Conservation (phyloP, 1,140 invertebrate genomes). For the Drosophila azteca region DNA sequence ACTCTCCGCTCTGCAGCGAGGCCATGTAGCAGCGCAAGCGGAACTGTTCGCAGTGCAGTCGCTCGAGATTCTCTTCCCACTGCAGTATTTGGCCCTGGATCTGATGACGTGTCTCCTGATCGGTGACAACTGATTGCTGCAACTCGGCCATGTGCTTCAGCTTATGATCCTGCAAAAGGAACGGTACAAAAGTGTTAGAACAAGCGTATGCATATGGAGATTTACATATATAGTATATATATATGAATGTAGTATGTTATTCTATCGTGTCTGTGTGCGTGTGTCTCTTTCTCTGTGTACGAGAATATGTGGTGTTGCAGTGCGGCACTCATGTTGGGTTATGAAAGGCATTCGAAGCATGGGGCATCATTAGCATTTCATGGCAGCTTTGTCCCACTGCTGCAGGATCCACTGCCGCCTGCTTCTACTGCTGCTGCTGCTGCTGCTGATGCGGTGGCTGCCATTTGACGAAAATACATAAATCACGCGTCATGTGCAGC, state of each 20-base stretch:
- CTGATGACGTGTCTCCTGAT: constrained; percentile 94
- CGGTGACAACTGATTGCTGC: constrained; percentile 96
- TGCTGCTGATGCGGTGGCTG: constrained; percentile 58
- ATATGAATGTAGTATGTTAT: too few relatives aligned
- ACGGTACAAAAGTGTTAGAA: constrained; percentile 46
- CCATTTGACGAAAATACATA: constrained; percentile 82
- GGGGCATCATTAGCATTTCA: constrained; percentile 79
- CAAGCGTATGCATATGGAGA: constrained; percentile 27
- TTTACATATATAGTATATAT: constrained; percentile 4
- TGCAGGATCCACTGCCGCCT: constrained; percentile 20
- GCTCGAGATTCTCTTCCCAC: constrained; percentile 98
- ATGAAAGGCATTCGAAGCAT: constrained; percentile 67
- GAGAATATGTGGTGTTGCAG: constrained; percentile 5
- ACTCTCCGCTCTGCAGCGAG: constrained; percentile 96
- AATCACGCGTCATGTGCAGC: constrained; percentile 82
- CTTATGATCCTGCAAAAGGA: constrained; percentile 93
- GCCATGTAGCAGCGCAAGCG: constrained; percentile 98
- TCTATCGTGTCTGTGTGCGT: constrained; percentile 19
- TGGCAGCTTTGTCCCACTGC: constrained; percentile 59
- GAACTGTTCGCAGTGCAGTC: constrained; percentile 98
- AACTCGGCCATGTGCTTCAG: constrained; percentile 98
- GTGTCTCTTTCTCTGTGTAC: constrained; percentile 2
- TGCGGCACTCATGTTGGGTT: constrained; percentile 53
- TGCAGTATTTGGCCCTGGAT: constrained; percentile 96
- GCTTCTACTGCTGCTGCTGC: constrained; percentile 19